These are phyloP conservation scores for Xyrauchen texanus DNA, from an alignment of 2,113 vertebrate genomes.

Conservation along the genomic window DNA sequence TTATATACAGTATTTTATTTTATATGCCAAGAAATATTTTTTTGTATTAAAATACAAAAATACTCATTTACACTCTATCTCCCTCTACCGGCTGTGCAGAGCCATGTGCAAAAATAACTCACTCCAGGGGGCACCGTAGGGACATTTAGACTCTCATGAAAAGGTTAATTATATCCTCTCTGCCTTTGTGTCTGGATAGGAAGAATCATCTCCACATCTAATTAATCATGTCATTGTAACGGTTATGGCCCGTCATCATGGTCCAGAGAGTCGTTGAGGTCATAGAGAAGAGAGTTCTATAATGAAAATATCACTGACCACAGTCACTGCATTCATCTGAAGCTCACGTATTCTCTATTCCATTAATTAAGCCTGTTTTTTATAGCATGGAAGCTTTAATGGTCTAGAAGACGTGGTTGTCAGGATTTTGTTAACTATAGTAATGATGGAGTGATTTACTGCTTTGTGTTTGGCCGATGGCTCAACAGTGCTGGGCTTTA, in stretches of 20 bases:
- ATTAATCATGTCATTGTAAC: slow-evolving; percentile 23
- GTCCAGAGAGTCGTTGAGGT: not conserved
- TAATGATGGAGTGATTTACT: not conserved
- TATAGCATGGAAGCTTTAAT: too few relatives aligned
- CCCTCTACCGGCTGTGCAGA: too few relatives aligned
- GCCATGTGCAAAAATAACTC: too few relatives aligned
- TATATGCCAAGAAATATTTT: too few relatives aligned
- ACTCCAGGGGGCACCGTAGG: too few relatives aligned
- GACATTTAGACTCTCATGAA: not conserved
- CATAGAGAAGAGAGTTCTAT: not conserved
- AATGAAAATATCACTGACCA: not conserved
- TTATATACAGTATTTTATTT: too few relatives aligned
- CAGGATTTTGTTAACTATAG: not conserved
- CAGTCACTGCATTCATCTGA: not conserved
- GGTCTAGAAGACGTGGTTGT: not conserved
- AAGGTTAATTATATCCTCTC: slow-evolving; percentile 6
- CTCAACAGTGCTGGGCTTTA: not conserved
- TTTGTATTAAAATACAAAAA: too few relatives aligned
- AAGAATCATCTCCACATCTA: not conserved
- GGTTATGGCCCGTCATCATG: slow-evolving; percentile 8
- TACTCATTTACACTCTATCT: too few relatives aligned
- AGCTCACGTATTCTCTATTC: not conserved
- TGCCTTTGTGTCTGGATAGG: slow-evolving; percentile 19
- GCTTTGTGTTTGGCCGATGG: not conserved
- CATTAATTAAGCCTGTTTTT: not conserved